Evolutionary conservation across 2,113 vertebrate species (phyloP).

Genomic region (Hemicordylus capensis): DNA sequence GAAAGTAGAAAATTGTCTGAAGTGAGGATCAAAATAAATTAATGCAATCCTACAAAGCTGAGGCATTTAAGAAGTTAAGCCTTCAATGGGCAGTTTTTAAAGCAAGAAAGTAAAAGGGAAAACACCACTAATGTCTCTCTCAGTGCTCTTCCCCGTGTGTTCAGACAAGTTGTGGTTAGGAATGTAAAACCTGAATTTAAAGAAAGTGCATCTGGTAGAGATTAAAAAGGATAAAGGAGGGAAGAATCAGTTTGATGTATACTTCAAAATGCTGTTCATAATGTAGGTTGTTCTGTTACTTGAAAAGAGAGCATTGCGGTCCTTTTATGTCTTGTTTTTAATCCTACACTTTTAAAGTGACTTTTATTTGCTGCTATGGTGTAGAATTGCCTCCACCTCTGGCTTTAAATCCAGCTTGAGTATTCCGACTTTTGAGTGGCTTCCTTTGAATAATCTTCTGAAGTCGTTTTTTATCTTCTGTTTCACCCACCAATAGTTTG

Average conservation of each 20-base stretch:
- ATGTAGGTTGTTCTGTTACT: constrained; percentile 63
- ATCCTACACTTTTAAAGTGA: constrained; percentile 65
- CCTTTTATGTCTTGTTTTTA: constrained; percentile 67
- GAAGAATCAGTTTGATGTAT: constrained; percentile 62
- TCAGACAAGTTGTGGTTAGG: constrained; percentile 62
- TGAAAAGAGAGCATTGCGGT: constrained; percentile 56
- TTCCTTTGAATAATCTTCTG: constrained; percentile 62
- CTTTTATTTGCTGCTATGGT: constrained; percentile 72
- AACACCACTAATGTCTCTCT: constrained; percentile 50
- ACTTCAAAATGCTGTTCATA: constrained; percentile 65
- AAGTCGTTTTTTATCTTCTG: constrained; percentile 52
- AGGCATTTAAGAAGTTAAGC: constrained; percentile 45
- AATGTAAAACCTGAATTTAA: constrained; percentile 69
- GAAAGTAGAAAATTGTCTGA: constrained; percentile 30
- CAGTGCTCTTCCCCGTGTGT: constrained; percentile 52
- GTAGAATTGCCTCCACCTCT: constrained; percentile 67
- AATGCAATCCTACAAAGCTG: constrained; percentile 45
- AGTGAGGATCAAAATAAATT: constrained; percentile 42
- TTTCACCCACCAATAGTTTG: constrained; percentile 40
- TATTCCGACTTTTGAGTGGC: constrained; percentile 51
- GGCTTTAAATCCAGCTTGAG: constrained; percentile 54
- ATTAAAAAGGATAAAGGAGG: constrained; percentile 68
- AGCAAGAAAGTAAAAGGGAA: constrained; percentile 56
- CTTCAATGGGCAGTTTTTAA: constrained; percentile 45
- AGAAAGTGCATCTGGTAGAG: constrained; percentile 67